Base-by-base conservation (phyloP, 2,113 vertebrate genomes). In the Halcyon senegalensis region DNA sequence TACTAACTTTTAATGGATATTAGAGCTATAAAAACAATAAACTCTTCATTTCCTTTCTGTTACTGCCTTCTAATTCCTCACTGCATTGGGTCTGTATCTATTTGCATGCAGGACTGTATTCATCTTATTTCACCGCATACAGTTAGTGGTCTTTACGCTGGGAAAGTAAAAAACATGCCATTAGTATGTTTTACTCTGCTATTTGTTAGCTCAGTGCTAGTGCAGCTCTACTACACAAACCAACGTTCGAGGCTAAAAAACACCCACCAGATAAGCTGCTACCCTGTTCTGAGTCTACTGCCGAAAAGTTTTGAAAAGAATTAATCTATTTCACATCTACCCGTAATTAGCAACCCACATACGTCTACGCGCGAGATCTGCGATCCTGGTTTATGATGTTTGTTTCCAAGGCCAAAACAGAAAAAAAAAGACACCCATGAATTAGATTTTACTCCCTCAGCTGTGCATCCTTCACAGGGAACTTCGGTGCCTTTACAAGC, bases 1-100 rank as follows among this genome's bases (percentile, higher is more conserved):
- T 97, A 97, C 96, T 98, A 98, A 98, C 97, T 98, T 98, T 98
- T 98, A 97, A 98, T 97, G 94, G 90, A 93, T 96, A 97, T 95
- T 96, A 95, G 91, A 96, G 88, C 35, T 87, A 93, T 94, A 97
- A 97, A 96, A 97, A 88, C 89, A 96, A 96, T 90, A 96, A 90
- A 94, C 91, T 69, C 88, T 62, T 96, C 35, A 94, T 96, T 95
- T 94, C 78, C 94, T 91, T 93, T 84, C 67, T 59, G 58, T 85
- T 95, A 88, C 89, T 82, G 48, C 69, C 60, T 87, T 89, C 83
- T 73, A 73, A 92, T 80, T 90, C 67, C 12, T 90, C 72, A 39
- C 60, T 58, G 46, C 20, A 37, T 67, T 74, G 55, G n/a, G 6
- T 33, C 62, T 1, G 3, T 24, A 46, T 25, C 46, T 55, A n/a